Conservation (phyloP, 2,888 invertebrate genomes). For the Drosophila histrio region DNA sequence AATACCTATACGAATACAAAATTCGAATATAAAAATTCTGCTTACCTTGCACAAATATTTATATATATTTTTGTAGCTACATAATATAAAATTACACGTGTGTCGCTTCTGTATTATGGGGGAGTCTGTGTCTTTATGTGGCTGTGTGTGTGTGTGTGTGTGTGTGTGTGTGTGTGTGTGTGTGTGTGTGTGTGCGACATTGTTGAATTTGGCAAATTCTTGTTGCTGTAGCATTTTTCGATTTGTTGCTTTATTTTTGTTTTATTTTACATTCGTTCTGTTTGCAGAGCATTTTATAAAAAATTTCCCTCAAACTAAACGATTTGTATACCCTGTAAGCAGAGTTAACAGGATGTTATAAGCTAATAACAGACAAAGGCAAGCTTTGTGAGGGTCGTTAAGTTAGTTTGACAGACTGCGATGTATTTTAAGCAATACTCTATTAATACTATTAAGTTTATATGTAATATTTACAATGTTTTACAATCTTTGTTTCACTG, state of each 20-base stretch:
- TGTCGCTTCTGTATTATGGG: conserved; percentile 24
- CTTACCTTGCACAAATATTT: conserved; percentile 78
- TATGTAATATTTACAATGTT: neutral
- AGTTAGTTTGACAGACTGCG: neutral
- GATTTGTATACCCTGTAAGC: conserved; percentile 8
- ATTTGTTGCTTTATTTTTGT: conserved; percentile 20
- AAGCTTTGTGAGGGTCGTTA: neutral
- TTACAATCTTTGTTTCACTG: too few relatives aligned
- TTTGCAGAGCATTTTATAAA: conserved; percentile 48
- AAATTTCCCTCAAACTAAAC: conserved; percentile 29
- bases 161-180: conserved; percentile 14
- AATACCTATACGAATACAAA: conserved; percentile 31
- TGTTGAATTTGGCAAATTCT: conserved; percentile 58
- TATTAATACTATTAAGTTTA: neutral
- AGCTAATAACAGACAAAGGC: too few relatives aligned
- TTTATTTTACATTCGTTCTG: conserved; percentile 28
- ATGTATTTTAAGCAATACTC: neutral
- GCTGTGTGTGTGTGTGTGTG: conserved; percentile 15
- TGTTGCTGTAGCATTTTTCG: conserved; percentile 32
- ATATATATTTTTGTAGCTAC: conserved; percentile 52
- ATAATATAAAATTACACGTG: conserved; percentile 69
- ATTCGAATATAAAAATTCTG: conserved; percentile 72
- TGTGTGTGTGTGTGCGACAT: conserved; percentile 49
- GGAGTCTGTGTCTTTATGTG: conserved; percentile 15
- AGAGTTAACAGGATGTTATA: neutral